Conservation (phyloP, 2,888 invertebrate species). For the Tachina fera region DNA sequence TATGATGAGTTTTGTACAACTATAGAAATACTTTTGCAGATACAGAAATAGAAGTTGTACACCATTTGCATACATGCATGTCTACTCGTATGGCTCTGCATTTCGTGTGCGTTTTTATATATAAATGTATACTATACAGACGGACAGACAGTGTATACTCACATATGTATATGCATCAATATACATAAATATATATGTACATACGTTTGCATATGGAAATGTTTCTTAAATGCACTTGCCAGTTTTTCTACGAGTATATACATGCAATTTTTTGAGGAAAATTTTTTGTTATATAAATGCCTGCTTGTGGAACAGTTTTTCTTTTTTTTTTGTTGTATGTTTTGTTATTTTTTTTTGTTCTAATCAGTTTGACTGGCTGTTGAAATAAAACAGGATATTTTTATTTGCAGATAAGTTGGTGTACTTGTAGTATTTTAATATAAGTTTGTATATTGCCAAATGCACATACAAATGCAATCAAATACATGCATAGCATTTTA, state of each 20-base stretch:
- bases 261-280: not conserved
- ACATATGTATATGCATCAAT: too few species aligned
- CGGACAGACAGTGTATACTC: too few species aligned
- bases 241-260: not conserved
- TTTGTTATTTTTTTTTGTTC: constrained; percentile 27
- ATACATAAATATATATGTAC: too few species aligned
- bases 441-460: constrained; percentile 3
- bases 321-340: not conserved
- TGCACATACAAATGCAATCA: not conserved
- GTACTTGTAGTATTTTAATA: constrained; percentile 16
- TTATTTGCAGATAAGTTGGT: constrained; percentile 11
- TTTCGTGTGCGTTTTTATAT: constrained; percentile 5
- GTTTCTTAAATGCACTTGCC: constrained; percentile 46
- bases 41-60: constrained; percentile 30
- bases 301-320: constrained; percentile 35
- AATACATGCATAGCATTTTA: not conserved
- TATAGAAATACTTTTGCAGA: not conserved
- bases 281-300: constrained; percentile 29
- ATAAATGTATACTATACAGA: too few species aligned
- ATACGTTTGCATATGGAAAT: not conserved
- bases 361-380: constrained; percentile 58
- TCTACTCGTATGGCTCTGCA: constrained; percentile 7
- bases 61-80: constrained; percentile 31
- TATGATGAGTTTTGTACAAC: constrained; percentile 27
- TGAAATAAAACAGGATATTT: constrained; percentile 54